Evolutionary conservation across 2,888 invertebrate species (phyloP).

Genomic region (Sussaba pulchella): DNA sequence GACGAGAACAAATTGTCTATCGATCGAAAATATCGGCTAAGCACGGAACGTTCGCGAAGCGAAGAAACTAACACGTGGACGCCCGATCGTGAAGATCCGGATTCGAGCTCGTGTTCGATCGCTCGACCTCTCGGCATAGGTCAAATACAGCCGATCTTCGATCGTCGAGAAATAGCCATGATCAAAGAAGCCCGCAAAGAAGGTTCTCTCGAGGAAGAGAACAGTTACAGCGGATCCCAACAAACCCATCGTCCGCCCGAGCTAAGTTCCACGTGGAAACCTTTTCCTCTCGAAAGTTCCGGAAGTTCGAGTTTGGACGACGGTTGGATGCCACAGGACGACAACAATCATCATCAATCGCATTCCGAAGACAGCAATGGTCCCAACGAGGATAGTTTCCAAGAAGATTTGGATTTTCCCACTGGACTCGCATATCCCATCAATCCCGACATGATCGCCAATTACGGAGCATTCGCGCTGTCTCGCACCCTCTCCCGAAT

Average conservation of each 20-base stretch:
- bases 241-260: conserved; percentile 87
- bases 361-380: conserved; percentile 81
- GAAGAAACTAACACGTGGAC: conserved; percentile 93
- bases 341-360: conserved; percentile 76
- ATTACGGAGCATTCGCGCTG: conserved; percentile 90
- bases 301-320: conserved; percentile 95
- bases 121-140: conserved; percentile 92
- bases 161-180: conserved; percentile 80
- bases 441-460: conserved; percentile 89
- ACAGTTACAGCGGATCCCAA: conserved; percentile 75
- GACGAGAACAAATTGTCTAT: conserved; percentile 62
- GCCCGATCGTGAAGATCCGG: conserved; percentile 85
- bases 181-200: conserved; percentile 77
- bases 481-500: conserved; percentile 93
- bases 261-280: conserved; percentile 92
- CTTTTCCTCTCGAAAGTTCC: conserved; percentile 93
- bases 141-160: conserved; percentile 83
- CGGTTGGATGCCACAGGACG: conserved; percentile 90
- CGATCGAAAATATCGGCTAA: conserved; percentile 86
- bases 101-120: conserved; percentile 89
- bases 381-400: conserved; percentile 86
- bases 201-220: conserved; percentile 79
- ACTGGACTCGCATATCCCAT: conserved; percentile 91
- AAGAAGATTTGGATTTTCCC: conserved; percentile 92
- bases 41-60: conserved; percentile 91